Base-by-base conservation (phyloP, 1,140 invertebrate species). In the Meloidogyne exigua region DNA sequence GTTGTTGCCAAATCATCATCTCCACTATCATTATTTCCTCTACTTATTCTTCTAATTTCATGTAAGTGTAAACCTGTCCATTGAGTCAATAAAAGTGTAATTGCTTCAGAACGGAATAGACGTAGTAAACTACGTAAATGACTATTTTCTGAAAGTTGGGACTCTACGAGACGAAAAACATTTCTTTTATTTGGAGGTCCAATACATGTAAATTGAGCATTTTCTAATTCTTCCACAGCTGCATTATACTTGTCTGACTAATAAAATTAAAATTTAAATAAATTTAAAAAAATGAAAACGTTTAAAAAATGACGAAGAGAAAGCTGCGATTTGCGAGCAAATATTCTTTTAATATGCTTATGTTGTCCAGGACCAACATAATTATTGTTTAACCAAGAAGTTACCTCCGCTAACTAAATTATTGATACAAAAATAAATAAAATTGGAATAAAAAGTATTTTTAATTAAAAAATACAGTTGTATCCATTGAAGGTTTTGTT, bases 41-140 rank as follows among this genome's bases (percentile, higher is more conserved):
- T 23, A 57, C 65, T 25, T 76, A 49, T 36, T 36, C 0, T 66
- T 72, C 25, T 82, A 11, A 81, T 18, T 49, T 80, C 68, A 68
- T 64, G 84, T 42, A 82, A 62, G 28, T 76, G 44, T 15, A 82
- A 68, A n/a, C 80, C 80, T 12, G 80, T 83, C 80, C 80, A 82
- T 76, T 82, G 81, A 57, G 81, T 83, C 11, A 82, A 63, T 9
- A 83, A 42, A 25, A 83, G 62, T 3, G 80, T 76, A 42, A 83
- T 78, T 3, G 81, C 81, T 36, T 82, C 81, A 18, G 76, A 80
- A 2, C 80, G 80, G 23, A 83, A 80, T 15, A 82, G 12, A 18
- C 71, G 64, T 21, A 82, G 28, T n/a, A 82, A 63, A 44, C 49
- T 74, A 0, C 23, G 12, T 11, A 82, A 11, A 28, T 68, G 36